phyloP scores from a whole-genome alignment of 2,113 vertebrate genomes.

The Gallinago paraguaiae region DNA sequence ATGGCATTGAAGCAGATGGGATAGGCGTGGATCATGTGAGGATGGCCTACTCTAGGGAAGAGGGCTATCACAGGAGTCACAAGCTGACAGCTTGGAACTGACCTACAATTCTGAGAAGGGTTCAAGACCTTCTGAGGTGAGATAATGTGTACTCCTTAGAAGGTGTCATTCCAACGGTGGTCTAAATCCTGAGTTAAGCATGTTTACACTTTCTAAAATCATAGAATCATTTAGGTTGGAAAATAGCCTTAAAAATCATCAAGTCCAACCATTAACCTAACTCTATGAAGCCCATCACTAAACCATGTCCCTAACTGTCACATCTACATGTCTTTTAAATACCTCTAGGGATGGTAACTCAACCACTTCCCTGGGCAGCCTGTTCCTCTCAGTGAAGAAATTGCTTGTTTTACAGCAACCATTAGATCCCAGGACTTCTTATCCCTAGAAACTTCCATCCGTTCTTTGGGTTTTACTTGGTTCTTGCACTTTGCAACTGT shows the following conservation, averaged over 20 bases:
- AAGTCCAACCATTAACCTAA: neutral
- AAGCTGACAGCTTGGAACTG: neutral
- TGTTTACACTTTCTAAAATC: neutral
- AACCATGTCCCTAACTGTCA: neutral
- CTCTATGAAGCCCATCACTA: neutral
- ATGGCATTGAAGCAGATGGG: accelerated
- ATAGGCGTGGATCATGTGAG: accelerated
- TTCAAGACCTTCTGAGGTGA: neutral
- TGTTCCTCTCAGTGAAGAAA: neutral
- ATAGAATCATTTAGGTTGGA: neutral
- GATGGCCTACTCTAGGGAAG: neutral
- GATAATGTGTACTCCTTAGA: neutral
- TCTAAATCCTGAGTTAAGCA: neutral
- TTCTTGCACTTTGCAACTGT: neutral
- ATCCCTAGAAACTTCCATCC: neutral
- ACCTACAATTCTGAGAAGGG: neutral
- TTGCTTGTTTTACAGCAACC: neutral
- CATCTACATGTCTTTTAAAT: neutral
- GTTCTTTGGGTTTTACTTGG: neutral
- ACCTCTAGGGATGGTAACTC: neutral
- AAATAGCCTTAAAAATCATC: neutral
- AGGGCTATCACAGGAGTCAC: neutral
- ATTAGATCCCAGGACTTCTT: neutral
- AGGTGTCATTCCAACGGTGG: neutral
- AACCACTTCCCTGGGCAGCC: neutral